Evolutionary conservation across 2,888 invertebrate species (phyloP).

Genomic region (Thecocarcelia acutangulata): DNA sequence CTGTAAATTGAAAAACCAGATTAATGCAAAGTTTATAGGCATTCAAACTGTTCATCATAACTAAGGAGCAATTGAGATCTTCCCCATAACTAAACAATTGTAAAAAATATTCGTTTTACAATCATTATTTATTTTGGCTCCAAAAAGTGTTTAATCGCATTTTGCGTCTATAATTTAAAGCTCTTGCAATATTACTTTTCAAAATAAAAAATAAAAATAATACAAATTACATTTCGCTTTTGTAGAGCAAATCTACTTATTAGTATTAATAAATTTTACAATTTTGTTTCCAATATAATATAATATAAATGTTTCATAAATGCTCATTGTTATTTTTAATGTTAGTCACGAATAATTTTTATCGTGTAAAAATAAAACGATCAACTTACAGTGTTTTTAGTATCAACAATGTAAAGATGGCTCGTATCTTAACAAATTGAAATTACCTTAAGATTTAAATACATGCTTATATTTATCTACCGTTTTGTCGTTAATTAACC

Average conservation of each 20-base stretch:
- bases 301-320: conserved; percentile 49
- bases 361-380: background rate
- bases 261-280: conserved; percentile 36
- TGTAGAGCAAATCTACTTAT: conserved; percentile 15
- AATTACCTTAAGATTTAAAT: conserved; percentile 45
- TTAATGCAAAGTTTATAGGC: no score
- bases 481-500: conserved; percentile 45
- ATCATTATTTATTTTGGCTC: no score
- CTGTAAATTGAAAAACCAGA: no score
- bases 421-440: conserved; percentile 7
- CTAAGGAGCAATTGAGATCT: no score
- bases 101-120: no score
- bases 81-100: no score
- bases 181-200: background rate
- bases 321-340: conserved; percentile 45
- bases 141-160: background rate
- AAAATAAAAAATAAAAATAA: conserved; percentile 18
- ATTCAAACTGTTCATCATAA: no score
- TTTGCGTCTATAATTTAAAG: conserved; percentile 2
- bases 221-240: conserved; percentile 8
- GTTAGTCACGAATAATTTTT: conserved; percentile 22
- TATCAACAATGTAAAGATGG: conserved; percentile 15
- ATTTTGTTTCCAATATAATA: conserved; percentile 21
- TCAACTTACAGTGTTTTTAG: background rate
- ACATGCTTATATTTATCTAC: conserved; percentile 49